Percentiles rank a stretch among this genome's conserved stretches.
phyloP scores from a whole-genome alignment of 2,888 invertebrate genomes.

The Trichogramma dendrolimi region DNA sequence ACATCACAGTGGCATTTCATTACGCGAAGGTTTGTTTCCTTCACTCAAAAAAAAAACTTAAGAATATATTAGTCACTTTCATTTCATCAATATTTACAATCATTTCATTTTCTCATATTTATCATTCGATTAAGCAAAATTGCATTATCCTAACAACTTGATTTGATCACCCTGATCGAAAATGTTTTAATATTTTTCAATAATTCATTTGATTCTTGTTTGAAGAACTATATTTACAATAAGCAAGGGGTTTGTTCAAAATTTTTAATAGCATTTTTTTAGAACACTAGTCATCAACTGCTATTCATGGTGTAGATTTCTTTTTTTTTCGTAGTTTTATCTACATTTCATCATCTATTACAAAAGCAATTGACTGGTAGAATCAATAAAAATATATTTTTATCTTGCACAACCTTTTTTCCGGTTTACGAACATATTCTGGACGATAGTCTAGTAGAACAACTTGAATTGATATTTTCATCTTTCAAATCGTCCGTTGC shows the following conservation, averaged over 20 bases:
- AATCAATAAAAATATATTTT: conserved; percentile 29
- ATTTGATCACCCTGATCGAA: conserved; percentile 1
- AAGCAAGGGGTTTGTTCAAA: conserved; percentile 1
- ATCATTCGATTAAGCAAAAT: conserved; percentile 16
- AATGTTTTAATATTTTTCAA: conserved; percentile 18
- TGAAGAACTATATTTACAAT: conserved; percentile 15
- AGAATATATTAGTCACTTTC: conserved; percentile 24
- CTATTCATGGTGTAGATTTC: no score
- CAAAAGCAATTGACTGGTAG: conserved; percentile 21
- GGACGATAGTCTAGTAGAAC: conserved; percentile 33
- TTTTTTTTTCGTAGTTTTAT: no score
- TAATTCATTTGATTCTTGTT: conserved; percentile 7
- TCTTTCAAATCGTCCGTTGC: conserved; percentile 20
- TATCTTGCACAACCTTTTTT: conserved; percentile 18
- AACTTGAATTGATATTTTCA: conserved; percentile 38
- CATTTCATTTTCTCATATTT: conserved; percentile 19
- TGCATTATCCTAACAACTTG: conserved; percentile 13
- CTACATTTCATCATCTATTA: no score
- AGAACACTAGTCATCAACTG: no score
- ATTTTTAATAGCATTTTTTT: conserved; percentile 1
- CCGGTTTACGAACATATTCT: conserved; percentile 32
- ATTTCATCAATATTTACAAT: conserved; percentile 25
- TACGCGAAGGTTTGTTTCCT: conserved; percentile 10
- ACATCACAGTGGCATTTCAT: conserved; percentile 20
- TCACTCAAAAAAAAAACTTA: conserved; percentile 13